These are phyloP conservation scores for Acleris literana DNA, from an alignment of 2,888 invertebrate genomes.

Conservation along the genomic window DNA sequence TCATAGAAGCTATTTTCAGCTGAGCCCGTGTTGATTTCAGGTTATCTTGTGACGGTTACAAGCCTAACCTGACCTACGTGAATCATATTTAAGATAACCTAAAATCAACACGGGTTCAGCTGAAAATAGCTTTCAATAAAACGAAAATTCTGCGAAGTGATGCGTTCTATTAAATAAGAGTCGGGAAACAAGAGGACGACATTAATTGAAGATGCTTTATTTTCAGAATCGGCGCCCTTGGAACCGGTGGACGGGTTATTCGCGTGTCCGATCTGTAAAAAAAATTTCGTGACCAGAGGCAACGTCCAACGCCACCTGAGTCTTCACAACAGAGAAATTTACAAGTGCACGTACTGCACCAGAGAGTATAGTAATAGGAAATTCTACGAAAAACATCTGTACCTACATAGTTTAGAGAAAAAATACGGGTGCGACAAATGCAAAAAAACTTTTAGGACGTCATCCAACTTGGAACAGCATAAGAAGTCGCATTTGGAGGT, in stretches of 20 bases:
- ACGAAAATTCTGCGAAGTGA: too few species aligned
- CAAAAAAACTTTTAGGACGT: conserved; percentile 30
- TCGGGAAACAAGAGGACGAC: too few species aligned
- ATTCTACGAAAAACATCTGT: conserved; percentile 33
- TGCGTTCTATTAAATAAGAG: too few species aligned
- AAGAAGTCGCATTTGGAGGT: conserved; percentile 34
- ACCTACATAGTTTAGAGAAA: conserved; percentile 35
- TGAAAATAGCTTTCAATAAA: too few species aligned
- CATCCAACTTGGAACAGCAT: conserved; percentile 22
- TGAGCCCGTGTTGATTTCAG: too few species aligned
- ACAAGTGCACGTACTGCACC: conserved; percentile 46
- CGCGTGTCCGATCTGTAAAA: conserved; percentile 44
- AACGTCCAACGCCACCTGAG: conserved; percentile 42
- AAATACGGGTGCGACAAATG: conserved; percentile 35
- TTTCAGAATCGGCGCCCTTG: conserved; percentile 4
- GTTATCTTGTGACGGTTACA: too few species aligned
- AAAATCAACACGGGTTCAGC: too few species aligned
- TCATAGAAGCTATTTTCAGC: too few species aligned
- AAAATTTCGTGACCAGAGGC: conserved; percentile 42
- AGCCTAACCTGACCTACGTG: too few species aligned
- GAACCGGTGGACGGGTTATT: conserved; percentile 31
- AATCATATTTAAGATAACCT: too few species aligned
- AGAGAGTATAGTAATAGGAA: conserved; percentile 34
- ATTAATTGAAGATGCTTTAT: too few species aligned
- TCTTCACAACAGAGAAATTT: conserved; percentile 43